Percentiles rank a stretch among this genome's conserved stretches.
Evolutionary conservation across 2,888 invertebrate genomes (phyloP).

Genomic region (Ennomos quercinarius): DNA sequence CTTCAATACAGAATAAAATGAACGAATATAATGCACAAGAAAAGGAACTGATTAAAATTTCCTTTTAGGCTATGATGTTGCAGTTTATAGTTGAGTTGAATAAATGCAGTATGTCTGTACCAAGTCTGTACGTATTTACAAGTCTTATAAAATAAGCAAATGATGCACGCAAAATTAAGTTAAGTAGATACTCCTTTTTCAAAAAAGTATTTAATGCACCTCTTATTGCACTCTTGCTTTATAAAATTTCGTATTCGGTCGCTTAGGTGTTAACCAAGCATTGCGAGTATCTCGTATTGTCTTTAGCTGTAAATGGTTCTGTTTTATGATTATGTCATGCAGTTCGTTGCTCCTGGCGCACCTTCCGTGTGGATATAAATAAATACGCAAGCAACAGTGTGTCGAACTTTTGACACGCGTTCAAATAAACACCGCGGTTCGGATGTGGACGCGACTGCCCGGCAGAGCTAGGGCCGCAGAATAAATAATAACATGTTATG

Average conservation of each 20-base stretch:
- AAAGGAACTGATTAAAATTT: no score
- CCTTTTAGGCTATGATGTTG: no score
- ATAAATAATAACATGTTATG: neutral
- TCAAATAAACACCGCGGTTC: constrained; percentile 74
- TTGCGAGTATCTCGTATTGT: constrained; percentile 24
- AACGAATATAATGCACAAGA: no score
- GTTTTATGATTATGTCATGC: constrained; percentile 50
- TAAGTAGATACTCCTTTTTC: no score
- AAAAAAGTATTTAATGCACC: no score
- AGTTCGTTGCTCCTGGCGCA: constrained; percentile 78
- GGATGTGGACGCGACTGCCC: constrained; percentile 54
- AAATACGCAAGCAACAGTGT: constrained; percentile 51
- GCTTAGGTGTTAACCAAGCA: constrained; percentile 1
- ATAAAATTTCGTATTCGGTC: neutral
- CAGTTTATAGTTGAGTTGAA: neutral
- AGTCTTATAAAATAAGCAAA: no score
- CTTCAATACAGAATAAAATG: no score
- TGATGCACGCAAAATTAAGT: no score
- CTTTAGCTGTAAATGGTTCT: constrained; percentile 36
- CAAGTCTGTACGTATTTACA: no score
- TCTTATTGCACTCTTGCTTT: neutral
- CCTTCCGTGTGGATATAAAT: constrained; percentile 81
- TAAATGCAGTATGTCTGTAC: no score
- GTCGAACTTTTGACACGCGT: constrained; percentile 81
- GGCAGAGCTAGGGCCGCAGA: constrained; percentile 21